Evolutionary conservation across 2,113 vertebrate genomes (phyloP).

Genomic region (Festucalex cinctus): DNA sequence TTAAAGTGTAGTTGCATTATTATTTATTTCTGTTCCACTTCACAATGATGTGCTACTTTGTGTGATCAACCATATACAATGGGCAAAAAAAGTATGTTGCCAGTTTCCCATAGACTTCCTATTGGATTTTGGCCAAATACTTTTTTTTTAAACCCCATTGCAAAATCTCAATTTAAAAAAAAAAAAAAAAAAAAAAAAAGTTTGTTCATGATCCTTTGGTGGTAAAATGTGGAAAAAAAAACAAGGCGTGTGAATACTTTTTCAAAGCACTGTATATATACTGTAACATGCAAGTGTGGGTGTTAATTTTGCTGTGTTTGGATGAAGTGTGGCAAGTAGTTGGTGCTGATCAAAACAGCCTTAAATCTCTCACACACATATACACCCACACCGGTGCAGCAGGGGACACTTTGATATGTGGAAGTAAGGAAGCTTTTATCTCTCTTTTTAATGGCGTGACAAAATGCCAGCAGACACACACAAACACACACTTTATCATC

Average conservation of each 20-base stretch:
- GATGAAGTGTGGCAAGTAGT: slow-evolving; percentile 9
- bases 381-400: slow-evolving; percentile 26
- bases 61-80: no score
- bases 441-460: slow-evolving; percentile 42
- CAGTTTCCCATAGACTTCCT: no score
- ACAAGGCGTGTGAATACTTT: no score
- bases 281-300: slow-evolving; percentile 1
- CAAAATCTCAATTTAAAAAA: no score
- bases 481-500: slow-evolving; percentile 14
- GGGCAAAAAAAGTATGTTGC: no score
- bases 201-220: no score
- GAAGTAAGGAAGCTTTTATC: slow-evolving; percentile 50
- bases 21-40: no score
- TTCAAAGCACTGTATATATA: background rate
- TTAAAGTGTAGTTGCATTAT: no score
- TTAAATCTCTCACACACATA: slow-evolving; percentile 40
- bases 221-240: background rate
- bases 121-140: no score
- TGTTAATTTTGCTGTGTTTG: background rate
- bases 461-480: slow-evolving; percentile 36
- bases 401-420: slow-evolving; percentile 57
- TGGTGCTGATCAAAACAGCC: slow-evolving; percentile 44
- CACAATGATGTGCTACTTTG: no score
- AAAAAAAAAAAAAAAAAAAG: no score
- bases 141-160: no score